These are phyloP conservation scores for Aculops lycopersici DNA, from an alignment of 1,140 invertebrate species.

Conservation along the genomic window DNA sequence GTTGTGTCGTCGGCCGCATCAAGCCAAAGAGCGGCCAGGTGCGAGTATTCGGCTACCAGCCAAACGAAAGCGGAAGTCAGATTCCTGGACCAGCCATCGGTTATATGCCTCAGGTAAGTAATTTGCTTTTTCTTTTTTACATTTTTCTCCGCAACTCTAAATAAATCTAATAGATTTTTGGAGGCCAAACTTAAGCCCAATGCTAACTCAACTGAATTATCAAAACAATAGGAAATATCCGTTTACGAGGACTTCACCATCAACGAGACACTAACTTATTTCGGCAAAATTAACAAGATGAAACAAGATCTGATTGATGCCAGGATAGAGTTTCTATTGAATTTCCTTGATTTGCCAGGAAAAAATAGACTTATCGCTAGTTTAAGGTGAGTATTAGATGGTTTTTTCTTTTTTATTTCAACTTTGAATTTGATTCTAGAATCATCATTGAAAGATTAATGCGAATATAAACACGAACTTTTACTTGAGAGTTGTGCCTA, in stretches of 20 bases:
- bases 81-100: constrained; percentile 49
- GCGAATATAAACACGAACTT: too few relatives aligned
- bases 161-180: too few relatives aligned
- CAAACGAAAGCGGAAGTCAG: constrained; percentile 34
- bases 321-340: constrained; percentile 48
- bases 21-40: constrained; percentile 48
- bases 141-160: not conserved
- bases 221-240: constrained; percentile 39
- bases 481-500: too few relatives aligned
- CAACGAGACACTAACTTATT: constrained; percentile 70
- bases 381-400: constrained; percentile 28
- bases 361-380: constrained; percentile 53
- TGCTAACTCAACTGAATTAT: too few relatives aligned
- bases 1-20: constrained; percentile 49
- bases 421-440: too few relatives aligned
- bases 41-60: constrained; percentile 47
- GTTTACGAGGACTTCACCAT: constrained; percentile 77
- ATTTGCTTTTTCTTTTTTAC: not conserved
- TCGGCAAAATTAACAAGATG: constrained; percentile 83
- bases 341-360: constrained; percentile 56
- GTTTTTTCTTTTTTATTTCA: too few relatives aligned
- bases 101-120: constrained; percentile 35
- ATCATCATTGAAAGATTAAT: too few relatives aligned
- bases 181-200: too few relatives aligned
- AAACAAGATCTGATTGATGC: constrained; percentile 32